These are phyloP conservation scores for Luperina nickerlii DNA, from an alignment of 2,888 invertebrate species.

Conservation along the genomic window DNA sequence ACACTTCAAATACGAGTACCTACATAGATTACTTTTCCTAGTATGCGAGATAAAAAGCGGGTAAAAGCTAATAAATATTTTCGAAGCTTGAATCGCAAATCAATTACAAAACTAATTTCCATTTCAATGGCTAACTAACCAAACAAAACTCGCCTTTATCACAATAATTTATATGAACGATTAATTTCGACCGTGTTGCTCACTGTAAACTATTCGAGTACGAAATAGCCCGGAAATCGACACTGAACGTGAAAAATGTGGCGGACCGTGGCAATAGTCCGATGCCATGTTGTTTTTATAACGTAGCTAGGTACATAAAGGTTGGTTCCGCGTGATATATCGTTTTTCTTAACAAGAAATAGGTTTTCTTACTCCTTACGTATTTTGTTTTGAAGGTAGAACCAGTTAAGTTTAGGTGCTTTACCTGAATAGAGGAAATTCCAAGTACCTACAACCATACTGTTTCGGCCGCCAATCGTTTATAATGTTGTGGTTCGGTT, in stretches of 20 bases:
- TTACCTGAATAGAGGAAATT: no score
- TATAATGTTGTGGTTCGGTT: background rate
- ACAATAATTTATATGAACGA: conserved; percentile 21
- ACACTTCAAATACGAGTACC: no score
- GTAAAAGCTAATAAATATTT: background rate
- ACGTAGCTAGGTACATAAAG: conserved; percentile 7
- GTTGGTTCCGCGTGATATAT: conserved; percentile 5
- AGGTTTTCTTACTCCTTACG: no score
- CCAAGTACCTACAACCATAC: background rate
- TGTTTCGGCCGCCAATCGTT: background rate
- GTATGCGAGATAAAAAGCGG: background rate
- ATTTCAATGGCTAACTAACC: background rate
- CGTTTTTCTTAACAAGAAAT: background rate
- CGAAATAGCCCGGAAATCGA: conserved; percentile 62
- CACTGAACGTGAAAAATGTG: conserved; percentile 62
- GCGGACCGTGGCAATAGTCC: conserved; percentile 13
- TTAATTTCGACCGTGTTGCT: conserved; percentile 43
- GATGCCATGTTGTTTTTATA: conserved; percentile 60
- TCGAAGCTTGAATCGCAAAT: background rate
- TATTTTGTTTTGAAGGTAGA: background rate
- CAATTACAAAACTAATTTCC: conserved; percentile 22
- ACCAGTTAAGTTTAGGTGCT: background rate
- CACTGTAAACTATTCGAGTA: conserved; percentile 54
- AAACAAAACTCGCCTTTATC: conserved; percentile 6
- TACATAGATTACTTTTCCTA: background rate